phyloP scores from a whole-genome alignment of 2,797 vertebrate species.

The Ambastaia sidthimunki region DNA sequence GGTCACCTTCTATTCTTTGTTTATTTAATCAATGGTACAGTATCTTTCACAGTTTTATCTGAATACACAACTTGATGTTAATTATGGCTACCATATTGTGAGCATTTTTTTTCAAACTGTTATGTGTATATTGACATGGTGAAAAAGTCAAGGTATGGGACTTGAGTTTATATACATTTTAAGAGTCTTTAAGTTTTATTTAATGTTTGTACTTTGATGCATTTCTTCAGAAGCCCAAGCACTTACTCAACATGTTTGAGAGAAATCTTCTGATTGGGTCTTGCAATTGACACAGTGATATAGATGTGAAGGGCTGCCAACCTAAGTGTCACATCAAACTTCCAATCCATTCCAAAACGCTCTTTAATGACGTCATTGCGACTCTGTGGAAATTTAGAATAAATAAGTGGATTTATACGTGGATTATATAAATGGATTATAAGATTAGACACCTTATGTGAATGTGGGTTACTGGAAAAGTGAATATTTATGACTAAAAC shows the following conservation, averaged over 20 bases:
- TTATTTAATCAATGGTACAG: background rate
- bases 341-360: conserved; percentile 92
- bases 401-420: background rate
- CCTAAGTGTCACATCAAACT: conserved; percentile 90
- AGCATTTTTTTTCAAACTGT: too few relatives aligned
- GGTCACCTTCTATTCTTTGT: background rate
- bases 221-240: background rate
- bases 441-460: too few relatives aligned
- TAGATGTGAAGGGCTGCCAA: conserved; percentile 96
- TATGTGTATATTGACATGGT: too few relatives aligned
- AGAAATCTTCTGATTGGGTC: conserved; percentile 97
- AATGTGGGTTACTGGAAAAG: background rate
- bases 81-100: too few relatives aligned
- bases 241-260: conserved; percentile 99
- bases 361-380: conserved; percentile 98
- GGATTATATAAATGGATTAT: too few relatives aligned
- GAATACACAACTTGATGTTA: too few relatives aligned
- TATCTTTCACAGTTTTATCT: background rate
- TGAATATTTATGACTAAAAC: background rate
- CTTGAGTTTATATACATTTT: too few relatives aligned
- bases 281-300: conserved; percentile 95
- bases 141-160: too few relatives aligned
- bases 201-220: background rate
- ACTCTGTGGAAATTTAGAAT: conserved; percentile 77
- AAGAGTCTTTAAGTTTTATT: too few relatives aligned